phyloP scores from a whole-genome alignment of 2,113 vertebrate genomes.

The Rhabdornis inornatus region DNA sequence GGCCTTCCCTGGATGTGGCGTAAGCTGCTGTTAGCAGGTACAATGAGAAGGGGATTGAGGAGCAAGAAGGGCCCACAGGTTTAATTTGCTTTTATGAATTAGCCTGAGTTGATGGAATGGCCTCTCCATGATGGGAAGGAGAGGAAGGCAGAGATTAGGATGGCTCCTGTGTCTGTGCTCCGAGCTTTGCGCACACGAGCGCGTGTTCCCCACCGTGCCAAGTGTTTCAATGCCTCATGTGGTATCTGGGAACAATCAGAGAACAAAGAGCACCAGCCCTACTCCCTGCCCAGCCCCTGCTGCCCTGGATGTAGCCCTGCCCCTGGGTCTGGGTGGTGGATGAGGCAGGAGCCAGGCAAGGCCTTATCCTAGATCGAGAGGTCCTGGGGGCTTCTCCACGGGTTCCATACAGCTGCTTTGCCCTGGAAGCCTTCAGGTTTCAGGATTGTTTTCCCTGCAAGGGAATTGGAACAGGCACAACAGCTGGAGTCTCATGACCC shows the following conservation, averaged over 20 bases:
- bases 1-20: neutral
- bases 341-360: neutral
- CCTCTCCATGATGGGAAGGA: accelerated
- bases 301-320: neutral
- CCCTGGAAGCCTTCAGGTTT: neutral
- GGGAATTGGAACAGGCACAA: neutral
- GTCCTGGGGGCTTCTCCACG: neutral
- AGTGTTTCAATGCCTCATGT: neutral
- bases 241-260: neutral
- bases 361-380: neutral
- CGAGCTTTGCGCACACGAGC: accelerated
- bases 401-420: neutral
- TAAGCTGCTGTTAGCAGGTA: neutral
- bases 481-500: neutral
- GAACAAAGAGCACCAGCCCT: neutral
- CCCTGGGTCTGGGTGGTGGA: neutral
- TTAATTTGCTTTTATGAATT: neutral
- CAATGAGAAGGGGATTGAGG: neutral
- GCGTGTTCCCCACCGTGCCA: accelerated
- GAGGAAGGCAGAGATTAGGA: neutral
- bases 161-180: neutral
- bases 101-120: neutral
- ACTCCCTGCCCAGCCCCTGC: neutral
- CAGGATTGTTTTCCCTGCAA: neutral
- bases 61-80: accelerated